Percentiles rank a stretch among this genome's conserved stretches.
Conservation (phyloP, 2,113 vertebrate species). For the Poicephalus meyeri region DNA sequence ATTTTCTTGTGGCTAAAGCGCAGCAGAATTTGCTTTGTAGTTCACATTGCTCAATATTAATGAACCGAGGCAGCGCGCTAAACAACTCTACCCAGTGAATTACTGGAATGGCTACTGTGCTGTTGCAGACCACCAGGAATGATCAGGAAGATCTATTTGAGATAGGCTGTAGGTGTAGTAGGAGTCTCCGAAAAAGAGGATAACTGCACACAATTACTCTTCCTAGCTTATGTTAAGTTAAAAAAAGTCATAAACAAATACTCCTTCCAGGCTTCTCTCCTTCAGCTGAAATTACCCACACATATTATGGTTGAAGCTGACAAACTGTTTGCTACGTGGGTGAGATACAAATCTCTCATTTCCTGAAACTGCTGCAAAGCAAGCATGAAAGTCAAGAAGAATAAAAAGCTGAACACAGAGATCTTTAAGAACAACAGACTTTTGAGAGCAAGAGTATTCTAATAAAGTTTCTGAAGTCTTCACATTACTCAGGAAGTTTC, state of each 20-base stretch:
- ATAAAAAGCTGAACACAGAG: background rate
- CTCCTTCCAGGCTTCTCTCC: background rate
- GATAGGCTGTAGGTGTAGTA: background rate
- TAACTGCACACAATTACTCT: background rate
- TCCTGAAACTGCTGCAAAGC: background rate
- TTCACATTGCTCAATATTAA: background rate
- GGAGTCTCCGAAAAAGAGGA: background rate
- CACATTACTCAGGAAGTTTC: background rate
- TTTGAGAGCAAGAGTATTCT: background rate
- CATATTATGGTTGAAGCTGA: conserved; percentile 5
- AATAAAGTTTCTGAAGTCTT: background rate
- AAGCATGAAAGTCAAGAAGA: background rate
- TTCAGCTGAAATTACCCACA: conserved; percentile 19
- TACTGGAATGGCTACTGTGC: background rate
- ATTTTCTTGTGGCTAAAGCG: background rate
- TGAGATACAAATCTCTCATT: conserved; percentile 48
- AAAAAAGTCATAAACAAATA: conserved; percentile 20
- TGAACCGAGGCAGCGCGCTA: background rate
- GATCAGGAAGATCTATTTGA: background rate
- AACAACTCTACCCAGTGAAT: background rate
- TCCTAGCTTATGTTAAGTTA: background rate
- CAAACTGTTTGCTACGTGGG: background rate
- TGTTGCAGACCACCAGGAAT: background rate
- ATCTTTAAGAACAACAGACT: background rate
- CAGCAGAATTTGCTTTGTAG: background rate